Conservation (phyloP, 2,113 vertebrate species). For the Aphelocoma coerulescens region DNA sequence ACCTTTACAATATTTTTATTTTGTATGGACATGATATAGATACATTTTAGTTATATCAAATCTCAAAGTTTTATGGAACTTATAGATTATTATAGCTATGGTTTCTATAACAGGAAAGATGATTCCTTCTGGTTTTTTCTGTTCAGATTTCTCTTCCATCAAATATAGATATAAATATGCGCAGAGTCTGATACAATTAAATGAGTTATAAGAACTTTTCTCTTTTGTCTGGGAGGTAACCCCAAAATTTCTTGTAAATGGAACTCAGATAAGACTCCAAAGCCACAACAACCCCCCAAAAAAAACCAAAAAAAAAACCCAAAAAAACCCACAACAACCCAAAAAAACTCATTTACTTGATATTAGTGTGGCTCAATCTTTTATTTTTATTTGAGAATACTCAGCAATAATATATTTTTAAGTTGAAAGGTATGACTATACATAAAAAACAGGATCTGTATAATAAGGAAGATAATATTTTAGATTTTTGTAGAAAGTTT, state of each 20-base stretch:
- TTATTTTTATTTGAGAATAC: not conserved
- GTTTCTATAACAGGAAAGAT: not conserved
- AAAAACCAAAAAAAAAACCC: too few species aligned
- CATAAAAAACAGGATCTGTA: not conserved
- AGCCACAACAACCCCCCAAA: not conserved
- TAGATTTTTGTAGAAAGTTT: not conserved
- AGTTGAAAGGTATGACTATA: not conserved
- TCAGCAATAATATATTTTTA: not conserved
- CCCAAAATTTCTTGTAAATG: not conserved
- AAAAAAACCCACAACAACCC: too few species aligned
- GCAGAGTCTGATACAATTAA: not conserved
- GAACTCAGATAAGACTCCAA: not conserved
- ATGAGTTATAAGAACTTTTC: not conserved
- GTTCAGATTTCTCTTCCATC: not conserved
- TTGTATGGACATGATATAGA: rapidly evolving
- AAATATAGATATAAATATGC: not conserved
- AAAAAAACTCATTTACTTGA: not conserved
- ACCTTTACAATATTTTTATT: not conserved
- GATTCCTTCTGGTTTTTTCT: not conserved
- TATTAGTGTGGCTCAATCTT: not conserved
- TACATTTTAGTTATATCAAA: not conserved
- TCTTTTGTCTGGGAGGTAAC: not conserved
- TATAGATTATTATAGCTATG: not conserved
- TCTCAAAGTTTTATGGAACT: not conserved
- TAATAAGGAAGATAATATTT: not conserved